Evolutionary conservation across 2,888 invertebrate species (phyloP).

Genomic region (Lepeophtheirus nordmannii): DNA sequence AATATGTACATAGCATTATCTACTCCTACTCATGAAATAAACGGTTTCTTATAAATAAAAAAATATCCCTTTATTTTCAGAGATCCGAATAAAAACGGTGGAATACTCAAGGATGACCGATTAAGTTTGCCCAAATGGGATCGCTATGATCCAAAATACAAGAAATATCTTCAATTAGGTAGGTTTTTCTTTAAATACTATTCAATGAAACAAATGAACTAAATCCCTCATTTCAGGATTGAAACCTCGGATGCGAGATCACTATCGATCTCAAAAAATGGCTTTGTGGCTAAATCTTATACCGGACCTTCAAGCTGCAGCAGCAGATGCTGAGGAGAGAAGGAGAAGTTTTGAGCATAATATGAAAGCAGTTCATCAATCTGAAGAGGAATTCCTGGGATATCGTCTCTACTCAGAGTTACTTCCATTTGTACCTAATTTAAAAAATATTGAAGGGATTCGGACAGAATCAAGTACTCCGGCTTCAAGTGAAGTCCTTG

Average conservation of each 20-base stretch:
- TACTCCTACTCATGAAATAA: no score
- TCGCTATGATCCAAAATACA: constrained; percentile 76
- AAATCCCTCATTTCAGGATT: constrained; percentile 56
- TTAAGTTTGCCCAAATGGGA: constrained; percentile 73
- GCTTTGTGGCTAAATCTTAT: constrained; percentile 90
- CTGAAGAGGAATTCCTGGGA: constrained; percentile 2
- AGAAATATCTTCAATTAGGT: constrained; percentile 82
- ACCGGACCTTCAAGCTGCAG: constrained; percentile 60
- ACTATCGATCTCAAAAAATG: constrained; percentile 83
- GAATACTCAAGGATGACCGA: constrained; percentile 44
- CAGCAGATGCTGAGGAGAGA: constrained; percentile 64
- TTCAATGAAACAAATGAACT: not conserved
- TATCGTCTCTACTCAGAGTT: constrained; percentile 28
- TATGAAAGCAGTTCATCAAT: constrained; percentile 38
- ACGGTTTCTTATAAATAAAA: no score
- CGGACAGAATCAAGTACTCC: constrained; percentile 26
- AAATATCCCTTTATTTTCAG: no score
- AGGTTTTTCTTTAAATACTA: no score
- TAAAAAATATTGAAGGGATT: constrained; percentile 39
- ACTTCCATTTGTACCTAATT: constrained; percentile 19
- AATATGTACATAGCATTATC: no score
- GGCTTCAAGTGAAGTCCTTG: constrained; percentile 17
- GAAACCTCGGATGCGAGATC: constrained; percentile 75
- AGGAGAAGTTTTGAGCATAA: constrained; percentile 69
- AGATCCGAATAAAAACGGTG: constrained; percentile 71